These are phyloP conservation scores for Apis florea DNA, from an alignment of 1,140 invertebrate genomes.

Conservation along the genomic window DNA sequence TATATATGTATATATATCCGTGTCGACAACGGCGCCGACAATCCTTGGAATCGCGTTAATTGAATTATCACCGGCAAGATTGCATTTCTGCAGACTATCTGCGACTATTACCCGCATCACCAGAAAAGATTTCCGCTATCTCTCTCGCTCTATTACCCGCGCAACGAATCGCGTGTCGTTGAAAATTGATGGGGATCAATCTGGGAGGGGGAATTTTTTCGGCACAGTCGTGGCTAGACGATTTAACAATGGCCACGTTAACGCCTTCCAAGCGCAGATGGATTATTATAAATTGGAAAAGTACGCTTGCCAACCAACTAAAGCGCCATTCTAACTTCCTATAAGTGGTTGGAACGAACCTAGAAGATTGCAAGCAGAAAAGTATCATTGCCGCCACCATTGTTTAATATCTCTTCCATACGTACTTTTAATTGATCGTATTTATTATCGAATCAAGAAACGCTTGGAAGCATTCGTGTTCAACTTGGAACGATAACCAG, in stretches of 20 bases:
- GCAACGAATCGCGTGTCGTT: not conserved
- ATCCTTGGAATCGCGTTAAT: slow-evolving; percentile 54
- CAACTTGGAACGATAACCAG: no score
- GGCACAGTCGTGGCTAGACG: slow-evolving; percentile 25
- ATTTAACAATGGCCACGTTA: slow-evolving; percentile 57
- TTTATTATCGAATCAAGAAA: no score
- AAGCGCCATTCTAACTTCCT: not conserved
- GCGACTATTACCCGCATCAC: not conserved
- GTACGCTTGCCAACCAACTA: slow-evolving; percentile 19
- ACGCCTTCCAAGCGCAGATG: slow-evolving; percentile 56
- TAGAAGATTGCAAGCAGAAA: no score
- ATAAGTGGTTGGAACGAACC: not conserved
- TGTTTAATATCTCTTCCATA: no score
- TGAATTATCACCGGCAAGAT: slow-evolving; percentile 44
- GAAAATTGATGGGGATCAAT: slow-evolving; percentile 8
- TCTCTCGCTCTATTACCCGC: not conserved
- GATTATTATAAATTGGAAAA: slow-evolving; percentile 59
- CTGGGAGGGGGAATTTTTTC: not conserved
- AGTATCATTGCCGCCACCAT: no score
- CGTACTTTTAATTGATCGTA: no score
- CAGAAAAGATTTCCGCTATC: not conserved
- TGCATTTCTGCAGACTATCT: slow-evolving; percentile 12
- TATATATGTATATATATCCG: slow-evolving; percentile 18
- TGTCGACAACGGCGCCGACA: slow-evolving; percentile 31
- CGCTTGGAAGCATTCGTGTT: no score